phyloP scores from a whole-genome alignment of 2,888 invertebrate species.

The Plutella xylostella region DNA sequence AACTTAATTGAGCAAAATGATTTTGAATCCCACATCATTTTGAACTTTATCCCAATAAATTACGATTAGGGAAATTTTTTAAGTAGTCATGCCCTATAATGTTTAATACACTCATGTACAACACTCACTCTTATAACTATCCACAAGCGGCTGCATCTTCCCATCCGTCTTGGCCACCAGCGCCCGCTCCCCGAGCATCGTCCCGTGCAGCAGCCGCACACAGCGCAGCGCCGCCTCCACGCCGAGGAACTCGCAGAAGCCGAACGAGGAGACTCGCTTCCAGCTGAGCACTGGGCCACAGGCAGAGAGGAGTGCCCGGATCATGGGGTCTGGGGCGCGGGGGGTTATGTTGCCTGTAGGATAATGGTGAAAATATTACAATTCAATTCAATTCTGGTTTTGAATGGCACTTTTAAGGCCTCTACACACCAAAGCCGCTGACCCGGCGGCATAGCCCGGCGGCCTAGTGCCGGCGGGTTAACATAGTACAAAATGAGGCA shows the following conservation, averaged over 20 bases:
- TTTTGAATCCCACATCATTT: too few relatives aligned
- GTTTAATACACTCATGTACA: too few relatives aligned
- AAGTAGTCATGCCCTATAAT: too few relatives aligned
- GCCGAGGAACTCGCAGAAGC: slow-evolving; percentile 95
- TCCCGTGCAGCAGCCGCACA: slow-evolving; percentile 91
- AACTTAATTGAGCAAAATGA: too few relatives aligned
- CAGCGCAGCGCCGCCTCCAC: slow-evolving; percentile 96
- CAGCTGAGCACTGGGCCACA: slow-evolving; percentile 96
- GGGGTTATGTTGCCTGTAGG: slow-evolving; percentile 88
- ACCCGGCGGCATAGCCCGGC: too few relatives aligned
- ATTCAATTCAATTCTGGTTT: not conserved
- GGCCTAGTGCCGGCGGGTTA: too few relatives aligned
- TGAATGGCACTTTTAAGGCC: not conserved
- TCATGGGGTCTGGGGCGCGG: slow-evolving; percentile 94
- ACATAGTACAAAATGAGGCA: too few relatives aligned
- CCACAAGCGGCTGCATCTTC: slow-evolving; percentile 94
- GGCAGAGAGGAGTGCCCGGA: slow-evolving; percentile 89
- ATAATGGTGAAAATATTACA: slow-evolving; percentile 12
- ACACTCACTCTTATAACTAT: slow-evolving; percentile 86
- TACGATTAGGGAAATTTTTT: too few relatives aligned
- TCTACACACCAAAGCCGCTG: not conserved
- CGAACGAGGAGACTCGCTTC: slow-evolving; percentile 98
- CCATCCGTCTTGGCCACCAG: slow-evolving; percentile 97
- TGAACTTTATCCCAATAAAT: too few relatives aligned
- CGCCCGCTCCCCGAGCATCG: slow-evolving; percentile 92